phyloP scores from a whole-genome alignment of 2,113 vertebrate species.

The Rhinichthys klamathensis region DNA sequence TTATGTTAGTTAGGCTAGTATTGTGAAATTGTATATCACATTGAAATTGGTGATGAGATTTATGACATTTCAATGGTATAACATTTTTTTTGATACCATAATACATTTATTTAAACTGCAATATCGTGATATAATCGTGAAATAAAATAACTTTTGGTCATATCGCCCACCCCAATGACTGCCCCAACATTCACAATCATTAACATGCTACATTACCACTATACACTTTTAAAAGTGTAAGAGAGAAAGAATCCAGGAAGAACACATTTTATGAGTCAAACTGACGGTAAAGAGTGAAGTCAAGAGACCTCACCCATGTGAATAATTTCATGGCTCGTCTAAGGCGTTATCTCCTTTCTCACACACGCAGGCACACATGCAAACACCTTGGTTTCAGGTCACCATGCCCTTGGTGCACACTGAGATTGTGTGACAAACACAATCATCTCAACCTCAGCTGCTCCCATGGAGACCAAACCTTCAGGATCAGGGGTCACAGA shows the following conservation, averaged over 20 bases:
- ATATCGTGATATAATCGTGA: no score
- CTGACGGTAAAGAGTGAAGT: slow-evolving; percentile 63
- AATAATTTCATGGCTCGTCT: slow-evolving; percentile 68
- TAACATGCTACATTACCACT: not conserved
- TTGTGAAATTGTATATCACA: no score
- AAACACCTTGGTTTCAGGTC: slow-evolving; percentile 70
- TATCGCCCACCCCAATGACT: no score
- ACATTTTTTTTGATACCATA: no score
- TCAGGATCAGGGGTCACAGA: slow-evolving; percentile 38
- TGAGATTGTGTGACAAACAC: slow-evolving; percentile 53
- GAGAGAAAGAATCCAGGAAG: slow-evolving; percentile 15
- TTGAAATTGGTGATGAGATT: no score
- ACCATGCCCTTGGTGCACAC: slow-evolving; percentile 68
- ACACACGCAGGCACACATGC: slow-evolving; percentile 50
- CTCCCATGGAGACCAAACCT: slow-evolving; percentile 47
- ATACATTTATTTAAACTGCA: no score
- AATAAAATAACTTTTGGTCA: no score
- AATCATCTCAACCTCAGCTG: slow-evolving; percentile 41
- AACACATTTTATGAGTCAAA: slow-evolving; percentile 18
- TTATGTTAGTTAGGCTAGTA: no score
- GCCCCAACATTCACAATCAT: no score
- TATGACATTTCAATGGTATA: no score
- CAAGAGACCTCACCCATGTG: slow-evolving; percentile 70
- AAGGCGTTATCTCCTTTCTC: slow-evolving; percentile 58
- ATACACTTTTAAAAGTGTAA: not conserved